A percentile compares a stretch with the other conserved stretches of the same genome.
phyloP scores from a whole-genome alignment of 2,888 invertebrate species.

The Philereme vetulata region DNA sequence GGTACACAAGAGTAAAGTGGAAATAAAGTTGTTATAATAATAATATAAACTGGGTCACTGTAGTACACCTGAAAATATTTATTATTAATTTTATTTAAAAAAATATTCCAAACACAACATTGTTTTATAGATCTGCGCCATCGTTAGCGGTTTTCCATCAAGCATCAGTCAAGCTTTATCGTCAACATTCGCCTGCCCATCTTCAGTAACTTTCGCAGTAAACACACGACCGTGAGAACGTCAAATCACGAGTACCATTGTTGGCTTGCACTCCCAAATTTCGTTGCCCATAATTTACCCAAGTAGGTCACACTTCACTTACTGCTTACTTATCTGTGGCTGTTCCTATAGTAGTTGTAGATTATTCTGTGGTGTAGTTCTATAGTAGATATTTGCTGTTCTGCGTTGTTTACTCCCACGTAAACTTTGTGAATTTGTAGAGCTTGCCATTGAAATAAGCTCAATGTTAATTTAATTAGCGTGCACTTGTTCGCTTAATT shows the following conservation, averaged over 20 bases:
- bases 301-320: slow-evolving; percentile 12
- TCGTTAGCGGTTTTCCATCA: too few species aligned
- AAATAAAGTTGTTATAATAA: too few species aligned
- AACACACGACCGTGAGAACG: slow-evolving; percentile 18
- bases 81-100: too few species aligned
- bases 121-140: too few species aligned
- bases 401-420: slow-evolving; percentile 5
- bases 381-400: slow-evolving; percentile 3
- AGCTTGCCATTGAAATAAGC: slow-evolving; percentile 14
- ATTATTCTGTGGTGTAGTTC: slow-evolving; percentile 3
- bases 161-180: slow-evolving; percentile 11
- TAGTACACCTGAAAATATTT: too few species aligned
- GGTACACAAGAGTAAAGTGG: too few species aligned
- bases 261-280: slow-evolving; percentile 19
- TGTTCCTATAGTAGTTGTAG: slow-evolving; percentile 1
- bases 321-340: slow-evolving; percentile 7
- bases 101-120: too few species aligned
- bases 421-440: slow-evolving; percentile 16
- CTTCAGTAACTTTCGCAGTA: slow-evolving; percentile 22
- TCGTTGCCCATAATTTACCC: slow-evolving; percentile 9
- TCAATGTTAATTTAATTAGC: slow-evolving; percentile 27
- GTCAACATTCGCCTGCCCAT: slow-evolving; percentile 9
- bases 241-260: slow-evolving; percentile 19
- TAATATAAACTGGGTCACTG: too few species aligned
- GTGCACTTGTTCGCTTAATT: slow-evolving; percentile 24